phyloP scores from a whole-genome alignment of 1,140 invertebrate genomes.

The Lepeophtheirus salmonis region DNA sequence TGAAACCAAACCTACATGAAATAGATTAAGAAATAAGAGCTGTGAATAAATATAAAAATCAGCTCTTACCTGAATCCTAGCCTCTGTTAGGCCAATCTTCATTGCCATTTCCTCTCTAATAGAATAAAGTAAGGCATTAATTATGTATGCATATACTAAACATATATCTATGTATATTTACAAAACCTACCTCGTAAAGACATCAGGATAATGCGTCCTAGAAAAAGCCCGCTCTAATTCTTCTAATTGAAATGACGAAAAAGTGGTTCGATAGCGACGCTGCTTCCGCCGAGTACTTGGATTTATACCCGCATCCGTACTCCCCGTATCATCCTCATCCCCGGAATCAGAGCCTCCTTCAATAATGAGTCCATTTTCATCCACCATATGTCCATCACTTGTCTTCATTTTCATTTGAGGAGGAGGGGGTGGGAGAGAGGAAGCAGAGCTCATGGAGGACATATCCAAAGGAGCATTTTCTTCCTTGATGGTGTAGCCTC shows the following conservation, averaged over 20 bases:
- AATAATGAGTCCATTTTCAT: neutral
- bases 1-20: conserved; percentile 75
- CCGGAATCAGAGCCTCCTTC: neutral
- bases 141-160: too few species aligned
- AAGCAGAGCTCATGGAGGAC: neutral
- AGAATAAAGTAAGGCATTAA: neutral
- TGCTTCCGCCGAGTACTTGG: conserved; percentile 47
- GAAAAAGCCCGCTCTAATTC: conserved; percentile 91
- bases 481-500: neutral
- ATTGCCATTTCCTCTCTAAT: conserved; percentile 29
- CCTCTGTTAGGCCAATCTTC: conserved; percentile 76
- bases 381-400: neutral
- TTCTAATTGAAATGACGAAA: conserved; percentile 80
- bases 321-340: neutral
- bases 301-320: neutral
- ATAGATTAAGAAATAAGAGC: conserved; percentile 11
- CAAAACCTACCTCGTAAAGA: conserved; percentile 66
- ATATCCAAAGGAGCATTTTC: neutral
- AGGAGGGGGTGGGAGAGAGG: neutral
- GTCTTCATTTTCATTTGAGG: neutral
- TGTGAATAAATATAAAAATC: neutral
- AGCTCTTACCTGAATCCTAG: conserved; percentile 49
- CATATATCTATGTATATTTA: too few species aligned
- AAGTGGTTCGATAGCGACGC: conserved; percentile 70
- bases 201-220: conserved; percentile 88